Conservation (phyloP, 37 sponge, comb jelly and placozoan genomes). For the Bolinopsis microptera region DNA sequence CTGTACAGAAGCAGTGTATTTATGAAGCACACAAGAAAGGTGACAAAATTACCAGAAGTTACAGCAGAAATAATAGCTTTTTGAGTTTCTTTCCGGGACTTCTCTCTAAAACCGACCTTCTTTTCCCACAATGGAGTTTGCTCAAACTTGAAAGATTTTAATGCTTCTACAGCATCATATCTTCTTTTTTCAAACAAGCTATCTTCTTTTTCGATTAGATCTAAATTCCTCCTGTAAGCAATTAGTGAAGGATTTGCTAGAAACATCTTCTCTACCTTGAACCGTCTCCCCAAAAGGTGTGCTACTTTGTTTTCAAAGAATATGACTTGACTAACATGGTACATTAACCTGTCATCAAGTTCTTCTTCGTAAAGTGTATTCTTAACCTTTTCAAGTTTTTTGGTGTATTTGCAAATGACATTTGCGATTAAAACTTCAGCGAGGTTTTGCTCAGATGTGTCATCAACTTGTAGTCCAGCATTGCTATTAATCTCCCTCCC, state of each 20-base stretch:
- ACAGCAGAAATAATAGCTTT: neutral
- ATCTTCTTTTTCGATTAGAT: neutral
- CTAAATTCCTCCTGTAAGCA: neutral
- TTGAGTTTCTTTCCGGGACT: neutral
- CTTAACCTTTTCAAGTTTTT: neutral
- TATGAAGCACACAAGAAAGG: neutral
- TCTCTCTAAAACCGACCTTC: neutral
- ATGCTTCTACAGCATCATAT: neutral
- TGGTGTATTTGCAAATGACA: neutral
- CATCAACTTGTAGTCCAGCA: too few species aligned
- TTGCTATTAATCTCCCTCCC: neutral
- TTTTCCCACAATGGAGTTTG: neutral
- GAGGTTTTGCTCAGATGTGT: neutral
- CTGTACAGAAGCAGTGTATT: neutral
- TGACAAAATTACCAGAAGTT: neutral
- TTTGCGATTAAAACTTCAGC: neutral
- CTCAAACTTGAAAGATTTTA: neutral
- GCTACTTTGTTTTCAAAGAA: neutral
- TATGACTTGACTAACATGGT: neutral
- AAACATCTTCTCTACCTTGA: neutral
- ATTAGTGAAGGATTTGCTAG: neutral
- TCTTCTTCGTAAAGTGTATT: neutral
- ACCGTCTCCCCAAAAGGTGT: neutral
- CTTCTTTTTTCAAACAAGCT: neutral
- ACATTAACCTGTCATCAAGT: neutral